These are phyloP conservation scores for Epinotia nisella DNA, from an alignment of 2,888 invertebrate species.

Conservation along the genomic window DNA sequence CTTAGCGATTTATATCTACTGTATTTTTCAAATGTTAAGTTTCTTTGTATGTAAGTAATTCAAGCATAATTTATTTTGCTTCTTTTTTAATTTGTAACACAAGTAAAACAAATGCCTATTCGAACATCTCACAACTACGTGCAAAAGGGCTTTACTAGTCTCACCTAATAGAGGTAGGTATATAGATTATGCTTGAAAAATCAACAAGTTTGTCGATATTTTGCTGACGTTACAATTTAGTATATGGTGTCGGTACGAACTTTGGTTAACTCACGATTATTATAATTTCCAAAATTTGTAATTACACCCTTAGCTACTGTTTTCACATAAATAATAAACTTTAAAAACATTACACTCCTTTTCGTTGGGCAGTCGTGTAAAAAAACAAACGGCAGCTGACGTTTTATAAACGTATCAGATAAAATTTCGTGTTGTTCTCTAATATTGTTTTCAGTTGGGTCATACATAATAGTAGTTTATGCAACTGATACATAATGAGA, in stretches of 20 bases:
- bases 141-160: too few relatives aligned
- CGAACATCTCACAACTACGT: too few relatives aligned
- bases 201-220: neutral
- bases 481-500: too few relatives aligned
- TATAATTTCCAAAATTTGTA: slow-evolving; percentile 46
- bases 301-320: slow-evolving; percentile 43
- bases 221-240: slow-evolving; percentile 40
- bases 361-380: neutral
- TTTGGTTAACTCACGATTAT: slow-evolving; percentile 41
- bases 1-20: too few relatives aligned
- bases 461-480: too few relatives aligned
- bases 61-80: too few relatives aligned
- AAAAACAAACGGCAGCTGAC: slow-evolving; percentile 24
- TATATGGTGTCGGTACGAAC: slow-evolving; percentile 43
- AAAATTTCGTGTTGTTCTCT: slow-evolving; percentile 6
- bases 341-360: neutral
- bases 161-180: too few relatives aligned
- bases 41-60: too few relatives aligned
- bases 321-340: slow-evolving; percentile 44
- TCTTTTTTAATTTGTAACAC: too few relatives aligned
- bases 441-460: neutral
- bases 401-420: neutral
- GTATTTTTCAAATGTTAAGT: too few relatives aligned
- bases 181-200: too few relatives aligned
- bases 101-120: too few relatives aligned